Evolutionary conservation across 2,888 invertebrate species (phyloP).

Genomic region (Ceramica pisi): DNA sequence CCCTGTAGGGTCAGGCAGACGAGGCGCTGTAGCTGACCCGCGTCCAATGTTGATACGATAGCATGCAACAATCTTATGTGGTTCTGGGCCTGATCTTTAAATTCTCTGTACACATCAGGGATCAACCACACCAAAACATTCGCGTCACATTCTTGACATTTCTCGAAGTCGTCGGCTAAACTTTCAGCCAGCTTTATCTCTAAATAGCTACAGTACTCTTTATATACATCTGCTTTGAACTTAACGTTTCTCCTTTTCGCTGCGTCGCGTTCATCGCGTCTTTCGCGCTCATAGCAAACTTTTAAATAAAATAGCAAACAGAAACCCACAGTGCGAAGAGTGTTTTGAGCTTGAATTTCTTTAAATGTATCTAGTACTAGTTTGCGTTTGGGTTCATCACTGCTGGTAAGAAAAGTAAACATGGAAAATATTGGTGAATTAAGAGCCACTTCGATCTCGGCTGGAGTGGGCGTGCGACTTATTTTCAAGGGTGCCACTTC

Average conservation of each 20-base stretch:
- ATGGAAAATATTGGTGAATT: conserved; percentile 96
- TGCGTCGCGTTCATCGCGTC: conserved; percentile 85
- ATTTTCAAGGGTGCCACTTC: conserved; percentile 89
- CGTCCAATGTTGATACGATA: conserved; percentile 97
- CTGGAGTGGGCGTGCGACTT: conserved; percentile 86
- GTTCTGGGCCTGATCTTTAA: conserved; percentile 96
- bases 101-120: conserved; percentile 97
- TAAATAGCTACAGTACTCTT: conserved; percentile 95
- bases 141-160: conserved; percentile 97
- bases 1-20: conserved; percentile 98
- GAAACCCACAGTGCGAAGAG: conserved; percentile 95
- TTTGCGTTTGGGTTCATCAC: conserved; percentile 94
- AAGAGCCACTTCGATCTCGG: conserved; percentile 92
- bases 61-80: conserved; percentile 97
- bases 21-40: conserved; percentile 96
- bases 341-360: conserved; percentile 93
- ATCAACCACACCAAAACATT: conserved; percentile 97
- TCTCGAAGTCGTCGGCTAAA: conserved; percentile 95
- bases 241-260: conserved; percentile 91
- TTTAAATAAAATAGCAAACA: conserved; percentile 97
- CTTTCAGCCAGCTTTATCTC: conserved; percentile 94
- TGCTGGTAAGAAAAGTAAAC: conserved; percentile 94
- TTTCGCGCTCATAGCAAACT: conserved; percentile 92
- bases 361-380: conserved; percentile 95
- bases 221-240: conserved; percentile 96